phyloP scores from a whole-genome alignment of 2,888 invertebrate genomes.

The Anorthoa munda region DNA sequence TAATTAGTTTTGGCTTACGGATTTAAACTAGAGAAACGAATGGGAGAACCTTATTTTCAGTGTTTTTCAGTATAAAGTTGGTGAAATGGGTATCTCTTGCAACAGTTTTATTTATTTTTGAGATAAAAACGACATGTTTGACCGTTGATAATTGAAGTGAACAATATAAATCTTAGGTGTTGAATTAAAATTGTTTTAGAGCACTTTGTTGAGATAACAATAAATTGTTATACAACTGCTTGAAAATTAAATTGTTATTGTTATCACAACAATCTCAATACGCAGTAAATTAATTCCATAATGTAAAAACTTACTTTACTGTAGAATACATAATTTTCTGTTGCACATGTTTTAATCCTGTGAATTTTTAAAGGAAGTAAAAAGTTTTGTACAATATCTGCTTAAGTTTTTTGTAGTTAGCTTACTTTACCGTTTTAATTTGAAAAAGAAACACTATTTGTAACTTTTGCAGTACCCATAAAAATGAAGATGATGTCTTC shows the following conservation, averaged over 20 bases:
- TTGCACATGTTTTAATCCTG: neutral
- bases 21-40: conserved; percentile 1
- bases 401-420: conserved; percentile 16
- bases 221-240: no score
- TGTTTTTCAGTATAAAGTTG: neutral
- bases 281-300: conserved; percentile 4
- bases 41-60: neutral
- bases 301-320: conserved; percentile 17
- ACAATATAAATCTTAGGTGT: neutral
- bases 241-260: neutral
- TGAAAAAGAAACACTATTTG: conserved; percentile 8
- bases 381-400: conserved; percentile 17
- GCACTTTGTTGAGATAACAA: neutral
- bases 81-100: neutral
- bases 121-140: neutral
- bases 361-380: conserved; percentile 3
- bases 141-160: neutral
- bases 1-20: conserved; percentile 1
- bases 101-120: neutral
- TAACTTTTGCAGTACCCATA: conserved; percentile 11
- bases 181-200: neutral
- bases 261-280: neutral
- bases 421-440: conserved; percentile 20
- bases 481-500: neutral
- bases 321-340: conserved; percentile 12